phyloP scores from a whole-genome alignment of 2,113 vertebrate species.

The Alosa alosa region DNA sequence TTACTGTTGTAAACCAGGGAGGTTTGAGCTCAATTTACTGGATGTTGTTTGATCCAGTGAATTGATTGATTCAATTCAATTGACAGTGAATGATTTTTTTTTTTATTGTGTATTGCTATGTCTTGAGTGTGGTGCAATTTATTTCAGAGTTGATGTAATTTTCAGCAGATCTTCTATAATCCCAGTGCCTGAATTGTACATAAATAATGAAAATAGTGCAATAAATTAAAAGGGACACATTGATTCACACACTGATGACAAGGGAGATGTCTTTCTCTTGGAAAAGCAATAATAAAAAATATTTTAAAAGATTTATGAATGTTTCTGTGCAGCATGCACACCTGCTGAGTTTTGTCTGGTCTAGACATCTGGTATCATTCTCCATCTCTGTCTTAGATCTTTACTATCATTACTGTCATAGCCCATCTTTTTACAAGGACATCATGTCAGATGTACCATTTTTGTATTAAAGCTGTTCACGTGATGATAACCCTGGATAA shows the following conservation, averaged over 20 bases:
- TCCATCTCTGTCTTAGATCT: too few species aligned
- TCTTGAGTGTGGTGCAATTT: neutral
- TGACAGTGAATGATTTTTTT: too few species aligned
- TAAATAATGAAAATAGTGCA: neutral
- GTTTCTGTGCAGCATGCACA: neutral
- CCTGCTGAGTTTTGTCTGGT: neutral
- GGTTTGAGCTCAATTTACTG: neutral
- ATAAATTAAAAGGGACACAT: neutral
- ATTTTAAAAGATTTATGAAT: neutral
- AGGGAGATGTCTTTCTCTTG: neutral
- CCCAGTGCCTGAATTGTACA: neutral
- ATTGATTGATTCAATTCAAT: too few species aligned
- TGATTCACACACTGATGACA: neutral
- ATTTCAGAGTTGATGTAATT: neutral
- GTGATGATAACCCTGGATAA: neutral
- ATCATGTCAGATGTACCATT: neutral
- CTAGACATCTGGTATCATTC: neutral
- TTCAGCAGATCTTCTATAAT: neutral
- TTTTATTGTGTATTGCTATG: neutral
- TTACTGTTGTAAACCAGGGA: neutral
- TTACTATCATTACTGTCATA: neutral
- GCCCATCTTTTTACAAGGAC: neutral
- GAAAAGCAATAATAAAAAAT: neutral
- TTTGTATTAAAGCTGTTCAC: neutral
- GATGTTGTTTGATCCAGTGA: neutral